These are phyloP conservation scores for Campoletis raptor DNA, from an alignment of 2,888 invertebrate species.

Conservation along the genomic window DNA sequence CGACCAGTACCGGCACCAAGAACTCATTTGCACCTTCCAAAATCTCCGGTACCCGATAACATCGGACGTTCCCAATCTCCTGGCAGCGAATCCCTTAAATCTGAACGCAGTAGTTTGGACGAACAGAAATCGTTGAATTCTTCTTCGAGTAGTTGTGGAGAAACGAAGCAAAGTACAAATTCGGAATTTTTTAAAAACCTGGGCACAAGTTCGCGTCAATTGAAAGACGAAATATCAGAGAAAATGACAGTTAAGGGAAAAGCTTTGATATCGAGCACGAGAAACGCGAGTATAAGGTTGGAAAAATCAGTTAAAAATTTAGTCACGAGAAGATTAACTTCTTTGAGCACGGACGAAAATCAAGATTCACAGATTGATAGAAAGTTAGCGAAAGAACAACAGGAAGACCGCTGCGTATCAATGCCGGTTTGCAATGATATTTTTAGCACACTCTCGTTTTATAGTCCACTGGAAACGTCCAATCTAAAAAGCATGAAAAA, in stretches of 20 bases:
- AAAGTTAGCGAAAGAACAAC: conserved; percentile 71
- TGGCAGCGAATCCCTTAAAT: conserved; percentile 77
- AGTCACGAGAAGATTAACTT: conserved; percentile 78
- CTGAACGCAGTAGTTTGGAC: conserved; percentile 76
- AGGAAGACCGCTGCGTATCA: conserved; percentile 86
- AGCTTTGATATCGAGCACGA: conserved; percentile 88
- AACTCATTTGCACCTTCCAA: conserved; percentile 67
- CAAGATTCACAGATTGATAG: conserved; percentile 66
- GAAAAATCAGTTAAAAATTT: conserved; percentile 84
- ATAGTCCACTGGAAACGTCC: conserved; percentile 85
- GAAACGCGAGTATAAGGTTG: conserved; percentile 86
- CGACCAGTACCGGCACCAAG: conserved; percentile 80
- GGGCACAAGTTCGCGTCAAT: conserved; percentile 85
- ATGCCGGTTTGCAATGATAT: conserved; percentile 87
- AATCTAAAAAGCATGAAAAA: conserved; percentile 76
- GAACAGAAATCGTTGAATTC: conserved; percentile 72
- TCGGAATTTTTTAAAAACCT: conserved; percentile 79
- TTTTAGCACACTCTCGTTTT: conserved; percentile 89
- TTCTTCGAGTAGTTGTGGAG: conserved; percentile 62
- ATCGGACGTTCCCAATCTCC: conserved; percentile 72
- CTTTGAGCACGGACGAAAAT: conserved; percentile 75
- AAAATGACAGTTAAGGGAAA: conserved; percentile 85
- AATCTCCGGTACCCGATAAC: conserved; percentile 49
- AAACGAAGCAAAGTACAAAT: conserved; percentile 66
- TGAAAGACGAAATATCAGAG: conserved; percentile 86